Percentiles rank a stretch among this genome's conserved stretches.
These are phyloP conservation scores for Osmerus eperlanus DNA, from an alignment of 2,113 vertebrate species.

Conservation along the genomic window DNA sequence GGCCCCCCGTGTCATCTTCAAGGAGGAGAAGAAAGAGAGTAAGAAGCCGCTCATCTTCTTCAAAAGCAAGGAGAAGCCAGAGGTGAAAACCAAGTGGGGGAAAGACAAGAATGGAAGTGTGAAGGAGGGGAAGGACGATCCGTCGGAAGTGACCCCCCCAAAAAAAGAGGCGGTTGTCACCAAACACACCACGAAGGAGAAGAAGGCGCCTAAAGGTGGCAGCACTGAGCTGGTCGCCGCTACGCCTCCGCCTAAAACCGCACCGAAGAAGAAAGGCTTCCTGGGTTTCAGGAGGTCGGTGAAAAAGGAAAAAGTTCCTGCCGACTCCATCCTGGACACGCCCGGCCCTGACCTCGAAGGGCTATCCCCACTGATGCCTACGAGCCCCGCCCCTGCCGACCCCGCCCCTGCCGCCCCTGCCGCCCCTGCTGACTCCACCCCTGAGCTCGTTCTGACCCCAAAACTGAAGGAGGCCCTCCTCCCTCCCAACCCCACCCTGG, in stretches of 20 bases:
- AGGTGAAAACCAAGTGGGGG: background rate
- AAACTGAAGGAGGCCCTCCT: background rate
- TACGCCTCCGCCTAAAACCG: conserved; percentile 38
- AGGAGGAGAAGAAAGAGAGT: conserved; percentile 57
- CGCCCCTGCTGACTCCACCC: conserved; percentile 8
- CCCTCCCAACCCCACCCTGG: background rate
- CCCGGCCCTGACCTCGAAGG: conserved; percentile 14
- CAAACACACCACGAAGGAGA: conserved; percentile 46
- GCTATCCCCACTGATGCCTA: conserved; percentile 36
- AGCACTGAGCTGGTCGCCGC: conserved; percentile 33
- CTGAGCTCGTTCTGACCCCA: background rate
- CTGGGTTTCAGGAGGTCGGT: conserved; percentile 32
- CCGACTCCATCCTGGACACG: conserved; percentile 34
- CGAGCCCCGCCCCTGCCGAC: background rate
- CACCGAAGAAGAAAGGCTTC: conserved; percentile 49
- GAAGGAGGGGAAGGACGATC: background rate
- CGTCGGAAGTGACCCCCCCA: conserved; percentile 39
- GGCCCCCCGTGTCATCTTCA: conserved; percentile 68
- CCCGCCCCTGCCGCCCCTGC: background rate
- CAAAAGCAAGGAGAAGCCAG: conserved; percentile 28
- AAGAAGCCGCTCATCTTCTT: conserved; percentile 17
- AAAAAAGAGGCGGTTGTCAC: conserved; percentile 36
- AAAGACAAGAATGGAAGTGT: background rate
- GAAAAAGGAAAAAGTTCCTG: conserved; percentile 28
- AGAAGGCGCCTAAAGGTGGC: conserved; percentile 34